A percentile compares a stretch with the other conserved stretches of the same genome.
These are phyloP conservation scores for Sciaenops ocellatus DNA, from an alignment of 2,797 vertebrate species.

Conservation along the genomic window DNA sequence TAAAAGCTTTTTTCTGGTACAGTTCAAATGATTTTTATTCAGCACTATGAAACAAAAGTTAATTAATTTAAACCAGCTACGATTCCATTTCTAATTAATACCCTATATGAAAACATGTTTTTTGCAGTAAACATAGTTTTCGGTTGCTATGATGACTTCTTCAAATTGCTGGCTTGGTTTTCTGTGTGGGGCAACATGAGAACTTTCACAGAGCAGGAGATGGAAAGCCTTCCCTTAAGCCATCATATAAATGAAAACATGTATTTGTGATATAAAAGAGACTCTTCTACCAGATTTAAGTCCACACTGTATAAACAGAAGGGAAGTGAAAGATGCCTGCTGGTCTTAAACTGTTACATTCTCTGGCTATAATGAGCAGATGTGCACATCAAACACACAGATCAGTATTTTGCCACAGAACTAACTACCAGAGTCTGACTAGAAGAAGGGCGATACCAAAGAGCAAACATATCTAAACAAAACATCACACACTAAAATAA, in stretches of 20 bases:
- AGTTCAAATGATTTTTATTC: constrained; percentile 18
- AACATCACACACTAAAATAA: neutral
- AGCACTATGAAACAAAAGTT: constrained; percentile 21
- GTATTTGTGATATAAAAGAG: constrained; percentile 28
- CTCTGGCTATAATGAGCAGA: constrained; percentile 1
- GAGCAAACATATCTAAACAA: neutral
- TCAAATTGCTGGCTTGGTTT: constrained; percentile 14
- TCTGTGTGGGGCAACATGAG: neutral
- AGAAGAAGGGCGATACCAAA: neutral
- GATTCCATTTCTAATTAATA: constrained; percentile 23
- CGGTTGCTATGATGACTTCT: constrained; percentile 1
- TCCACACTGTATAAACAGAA: constrained; percentile 29
- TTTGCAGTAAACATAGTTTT: constrained; percentile 11
- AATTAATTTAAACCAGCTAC: constrained; percentile 22
- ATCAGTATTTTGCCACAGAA: neutral
- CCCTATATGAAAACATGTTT: neutral
- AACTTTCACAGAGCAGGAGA: constrained; percentile 37
- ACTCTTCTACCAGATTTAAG: constrained; percentile 12
- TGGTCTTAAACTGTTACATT: neutral
- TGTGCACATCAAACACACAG: neutral
- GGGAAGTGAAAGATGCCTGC: constrained; percentile 30
- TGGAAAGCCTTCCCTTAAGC: constrained; percentile 46
- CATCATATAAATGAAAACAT: constrained; percentile 45
- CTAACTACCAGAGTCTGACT: neutral
- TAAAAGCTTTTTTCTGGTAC: neutral